phyloP scores from a whole-genome alignment of 2,888 invertebrate genomes.

The Anthrax anthrax region DNA sequence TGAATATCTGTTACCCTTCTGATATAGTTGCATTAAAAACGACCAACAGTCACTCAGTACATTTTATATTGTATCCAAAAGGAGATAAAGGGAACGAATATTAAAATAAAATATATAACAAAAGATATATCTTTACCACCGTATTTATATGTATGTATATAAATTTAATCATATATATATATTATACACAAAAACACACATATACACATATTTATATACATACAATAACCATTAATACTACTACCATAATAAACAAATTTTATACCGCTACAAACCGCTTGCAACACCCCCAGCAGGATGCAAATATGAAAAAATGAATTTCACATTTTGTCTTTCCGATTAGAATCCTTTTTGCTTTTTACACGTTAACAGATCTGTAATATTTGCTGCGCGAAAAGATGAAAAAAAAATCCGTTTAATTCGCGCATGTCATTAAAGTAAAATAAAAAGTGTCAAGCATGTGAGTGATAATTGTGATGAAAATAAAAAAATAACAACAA shows the following conservation, averaged over 20 bases:
- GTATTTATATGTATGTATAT: no score
- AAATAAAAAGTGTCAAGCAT: not conserved
- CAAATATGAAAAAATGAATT: not conserved
- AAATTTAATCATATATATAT: no score
- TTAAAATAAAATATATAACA: no score
- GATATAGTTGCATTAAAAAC: conserved; percentile 1
- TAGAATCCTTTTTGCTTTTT: conserved; percentile 11
- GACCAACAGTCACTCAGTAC: not conserved
- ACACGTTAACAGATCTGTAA: conserved; percentile 7
- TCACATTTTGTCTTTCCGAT: conserved; percentile 1
- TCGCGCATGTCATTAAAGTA: conserved; percentile 3
- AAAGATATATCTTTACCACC: not conserved
- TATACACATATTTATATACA: not conserved
- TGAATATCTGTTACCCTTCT: conserved; percentile 8
- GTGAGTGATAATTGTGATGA: not conserved
- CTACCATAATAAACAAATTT: no score
- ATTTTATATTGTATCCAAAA: not conserved
- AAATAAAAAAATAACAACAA: no score
- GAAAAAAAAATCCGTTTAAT: conserved; percentile 1
- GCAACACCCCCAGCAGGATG: not conserved
- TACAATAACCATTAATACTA: not conserved
- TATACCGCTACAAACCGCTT: no score
- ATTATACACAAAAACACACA: not conserved
- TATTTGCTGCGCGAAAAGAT: conserved; percentile 4
- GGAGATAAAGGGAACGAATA: not conserved